These are phyloP conservation scores for Ectobius pallidus DNA, from an alignment of 2,888 invertebrate species.

Conservation along the genomic window DNA sequence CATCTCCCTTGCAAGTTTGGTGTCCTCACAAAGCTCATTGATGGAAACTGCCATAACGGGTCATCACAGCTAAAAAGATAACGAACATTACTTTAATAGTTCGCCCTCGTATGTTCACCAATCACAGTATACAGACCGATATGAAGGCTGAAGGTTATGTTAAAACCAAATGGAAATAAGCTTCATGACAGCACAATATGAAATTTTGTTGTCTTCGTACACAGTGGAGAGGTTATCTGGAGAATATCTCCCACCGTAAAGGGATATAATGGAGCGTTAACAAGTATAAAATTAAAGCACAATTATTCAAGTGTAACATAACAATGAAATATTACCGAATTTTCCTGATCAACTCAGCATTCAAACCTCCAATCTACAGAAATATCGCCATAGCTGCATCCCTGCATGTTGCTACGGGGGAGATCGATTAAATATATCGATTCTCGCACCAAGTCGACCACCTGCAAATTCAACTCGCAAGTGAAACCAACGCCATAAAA, in stretches of 20 bases:
- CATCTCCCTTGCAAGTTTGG: constrained; percentile 93
- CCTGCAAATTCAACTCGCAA: no score
- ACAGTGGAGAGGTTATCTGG: no score
- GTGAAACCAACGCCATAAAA: no score
- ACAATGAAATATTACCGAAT: neutral
- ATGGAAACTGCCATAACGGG: constrained; percentile 84
- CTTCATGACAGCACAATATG: constrained; percentile 8
- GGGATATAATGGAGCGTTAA: no score
- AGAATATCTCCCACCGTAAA: no score
- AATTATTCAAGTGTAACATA: neutral
- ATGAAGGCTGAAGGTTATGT: constrained; percentile 7
- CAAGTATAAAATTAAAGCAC: neutral
- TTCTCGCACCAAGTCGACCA: neutral
- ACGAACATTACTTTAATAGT: constrained; percentile 12
- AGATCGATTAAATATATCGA: constrained; percentile 20
- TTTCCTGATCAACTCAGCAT: neutral
- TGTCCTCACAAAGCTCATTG: constrained; percentile 93
- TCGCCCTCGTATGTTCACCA: neutral
- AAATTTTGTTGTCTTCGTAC: no score
- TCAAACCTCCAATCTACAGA: neutral
- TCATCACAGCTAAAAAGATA: constrained; percentile 49
- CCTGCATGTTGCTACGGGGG: neutral
- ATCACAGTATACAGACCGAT: neutral
- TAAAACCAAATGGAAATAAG: neutral
- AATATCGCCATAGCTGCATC: neutral